Conservation (phyloP, 1,140 invertebrate species). For the Tetragonula clypearis region DNA sequence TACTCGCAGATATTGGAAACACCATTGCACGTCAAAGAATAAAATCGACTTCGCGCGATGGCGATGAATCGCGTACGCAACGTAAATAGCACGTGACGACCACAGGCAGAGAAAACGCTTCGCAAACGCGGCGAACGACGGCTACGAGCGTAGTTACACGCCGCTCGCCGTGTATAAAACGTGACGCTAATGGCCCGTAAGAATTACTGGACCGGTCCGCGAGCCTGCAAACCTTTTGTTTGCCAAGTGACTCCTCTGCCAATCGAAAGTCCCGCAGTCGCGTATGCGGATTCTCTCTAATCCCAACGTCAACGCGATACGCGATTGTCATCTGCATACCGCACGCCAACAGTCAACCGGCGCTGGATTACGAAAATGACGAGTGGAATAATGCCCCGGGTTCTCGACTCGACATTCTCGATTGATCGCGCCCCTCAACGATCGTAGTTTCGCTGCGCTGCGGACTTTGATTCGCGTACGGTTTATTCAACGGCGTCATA, state of each 20-base stretch:
- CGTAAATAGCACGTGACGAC: no score
- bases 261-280: neutral
- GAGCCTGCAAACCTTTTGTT: constrained; percentile 1
- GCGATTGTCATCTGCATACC: neutral
- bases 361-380: neutral
- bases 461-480: neutral
- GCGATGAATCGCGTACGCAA: neutral
- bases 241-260: neutral
- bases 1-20: neutral
- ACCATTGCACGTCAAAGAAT: no score
- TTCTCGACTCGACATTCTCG: neutral
- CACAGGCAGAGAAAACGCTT: neutral
- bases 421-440: neutral
- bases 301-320: constrained; percentile 1
- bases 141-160: neutral
- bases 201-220: neutral
- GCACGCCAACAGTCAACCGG: no score
- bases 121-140: neutral
- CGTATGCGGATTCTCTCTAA: constrained; percentile 14
- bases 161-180: neutral
- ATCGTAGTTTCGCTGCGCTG: neutral
- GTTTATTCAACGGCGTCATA: neutral
- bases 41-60: no score
- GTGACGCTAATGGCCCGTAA: constrained; percentile 24
- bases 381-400: neutral